phyloP scores from a whole-genome alignment of 2,888 invertebrate genomes.

The Deilephila elpenor region DNA sequence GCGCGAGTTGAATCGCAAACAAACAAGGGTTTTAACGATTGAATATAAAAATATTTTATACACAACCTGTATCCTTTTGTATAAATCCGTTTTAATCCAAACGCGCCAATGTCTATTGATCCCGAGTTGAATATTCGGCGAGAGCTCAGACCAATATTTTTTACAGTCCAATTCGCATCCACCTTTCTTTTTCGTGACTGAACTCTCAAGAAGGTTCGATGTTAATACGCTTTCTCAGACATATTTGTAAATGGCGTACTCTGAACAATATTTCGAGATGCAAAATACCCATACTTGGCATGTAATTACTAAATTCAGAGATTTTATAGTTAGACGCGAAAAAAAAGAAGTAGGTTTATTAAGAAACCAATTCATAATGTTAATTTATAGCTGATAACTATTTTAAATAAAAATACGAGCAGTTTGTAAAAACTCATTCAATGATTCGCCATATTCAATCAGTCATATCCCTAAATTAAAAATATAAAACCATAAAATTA shows the following conservation, averaged over 20 bases:
- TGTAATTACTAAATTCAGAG: not conserved
- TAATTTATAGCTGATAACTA: too few species aligned
- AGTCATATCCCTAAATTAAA: too few species aligned
- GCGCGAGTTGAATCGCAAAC: not conserved
- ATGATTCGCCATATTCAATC: too few species aligned
- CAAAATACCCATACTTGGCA: not conserved
- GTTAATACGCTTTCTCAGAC: constrained; percentile 45
- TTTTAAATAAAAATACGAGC: too few species aligned
- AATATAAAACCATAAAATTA: too few species aligned
- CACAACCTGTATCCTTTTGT: not conserved
- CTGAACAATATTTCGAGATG: not conserved
- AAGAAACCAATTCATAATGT: too few species aligned
- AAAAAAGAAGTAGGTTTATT: not conserved
- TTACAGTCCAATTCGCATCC: constrained; percentile 56
- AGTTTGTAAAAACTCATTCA: too few species aligned
- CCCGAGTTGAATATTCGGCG: constrained; percentile 56
- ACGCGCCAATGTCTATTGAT: constrained; percentile 53
- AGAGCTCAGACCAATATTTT: constrained; percentile 56
- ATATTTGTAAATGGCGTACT: constrained; percentile 40
- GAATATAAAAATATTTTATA: constrained; percentile 1
- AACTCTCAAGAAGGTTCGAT: constrained; percentile 51
- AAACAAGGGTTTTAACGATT: not conserved
- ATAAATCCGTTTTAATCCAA: constrained; percentile 50
- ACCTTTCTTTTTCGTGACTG: constrained; percentile 61
- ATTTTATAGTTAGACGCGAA: not conserved